Conservation (phyloP, 2,797 vertebrate species). For the Gallinago nigripennis region DNA sequence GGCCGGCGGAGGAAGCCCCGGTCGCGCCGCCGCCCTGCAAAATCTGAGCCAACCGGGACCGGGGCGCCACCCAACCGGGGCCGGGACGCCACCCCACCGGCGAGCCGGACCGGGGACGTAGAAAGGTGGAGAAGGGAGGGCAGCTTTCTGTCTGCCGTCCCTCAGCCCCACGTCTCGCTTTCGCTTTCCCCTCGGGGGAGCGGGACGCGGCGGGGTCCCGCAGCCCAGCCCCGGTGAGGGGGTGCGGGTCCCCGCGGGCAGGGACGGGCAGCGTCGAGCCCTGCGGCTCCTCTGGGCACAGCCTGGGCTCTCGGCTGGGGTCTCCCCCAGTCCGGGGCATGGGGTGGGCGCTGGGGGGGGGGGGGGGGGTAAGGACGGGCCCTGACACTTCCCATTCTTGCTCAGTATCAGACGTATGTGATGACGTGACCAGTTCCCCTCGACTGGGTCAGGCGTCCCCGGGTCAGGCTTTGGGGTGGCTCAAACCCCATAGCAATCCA, state of each 20-base stretch:
- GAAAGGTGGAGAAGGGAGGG: too few relatives aligned
- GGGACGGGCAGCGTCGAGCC: too few relatives aligned
- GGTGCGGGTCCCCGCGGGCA: too few relatives aligned
- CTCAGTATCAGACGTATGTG: too few relatives aligned
- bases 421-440: background rate
- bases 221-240: too few relatives aligned
- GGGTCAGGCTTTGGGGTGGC: background rate
- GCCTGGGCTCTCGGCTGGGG: too few relatives aligned
- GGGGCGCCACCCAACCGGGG: too few relatives aligned
- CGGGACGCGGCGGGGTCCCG: background rate
- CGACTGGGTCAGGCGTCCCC: background rate
- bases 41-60: too few relatives aligned
- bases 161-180: background rate
- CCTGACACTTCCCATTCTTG: background rate
- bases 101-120: background rate
- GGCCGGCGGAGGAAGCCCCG: background rate
- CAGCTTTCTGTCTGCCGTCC: background rate
- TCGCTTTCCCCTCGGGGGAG: background rate
- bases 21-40: background rate
- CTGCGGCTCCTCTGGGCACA: background rate
- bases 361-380: background rate
- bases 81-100: background rate
- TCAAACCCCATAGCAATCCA: background rate
- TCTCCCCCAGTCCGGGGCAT: background rate
- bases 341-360: background rate